These are phyloP conservation scores for Danio choprae DNA, from an alignment of 2,797 vertebrate genomes.

Conservation along the genomic window DNA sequence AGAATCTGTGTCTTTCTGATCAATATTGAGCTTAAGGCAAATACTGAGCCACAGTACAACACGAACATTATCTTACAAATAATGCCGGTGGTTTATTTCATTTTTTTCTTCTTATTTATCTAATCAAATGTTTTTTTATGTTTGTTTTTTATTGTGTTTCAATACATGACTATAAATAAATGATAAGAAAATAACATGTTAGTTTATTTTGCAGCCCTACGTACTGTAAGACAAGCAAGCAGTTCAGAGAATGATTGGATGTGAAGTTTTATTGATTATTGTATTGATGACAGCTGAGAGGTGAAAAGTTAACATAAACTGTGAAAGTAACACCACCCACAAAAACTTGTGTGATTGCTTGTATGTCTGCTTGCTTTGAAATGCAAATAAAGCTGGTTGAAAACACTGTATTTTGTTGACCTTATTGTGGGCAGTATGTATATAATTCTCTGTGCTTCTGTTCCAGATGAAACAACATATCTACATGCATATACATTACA, in stretches of 20 bases:
- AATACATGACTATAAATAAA: not conserved
- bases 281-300: not conserved
- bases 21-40: constrained; percentile 1
- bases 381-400: not conserved
- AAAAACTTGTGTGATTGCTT: not conserved
- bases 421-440: not conserved
- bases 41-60: constrained; percentile 16
- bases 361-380: constrained; percentile 7
- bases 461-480: not conserved
- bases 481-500: not conserved
- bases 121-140: not conserved
- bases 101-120: not conserved
- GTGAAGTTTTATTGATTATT: not conserved
- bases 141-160: not conserved
- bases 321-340: constrained; percentile 1
- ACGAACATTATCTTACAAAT: not conserved
- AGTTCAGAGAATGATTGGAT: not conserved
- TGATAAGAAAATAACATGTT: not conserved
- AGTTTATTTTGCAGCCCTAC: not conserved
- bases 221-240: not conserved
- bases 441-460: not conserved
- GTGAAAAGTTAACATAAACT: not conserved
- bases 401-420: not conserved
- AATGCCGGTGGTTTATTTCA: not conserved
- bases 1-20: constrained; percentile 1